Base-by-base conservation (phyloP, 64 coral and sea anemone species). In the Acropora yongei region DNA sequence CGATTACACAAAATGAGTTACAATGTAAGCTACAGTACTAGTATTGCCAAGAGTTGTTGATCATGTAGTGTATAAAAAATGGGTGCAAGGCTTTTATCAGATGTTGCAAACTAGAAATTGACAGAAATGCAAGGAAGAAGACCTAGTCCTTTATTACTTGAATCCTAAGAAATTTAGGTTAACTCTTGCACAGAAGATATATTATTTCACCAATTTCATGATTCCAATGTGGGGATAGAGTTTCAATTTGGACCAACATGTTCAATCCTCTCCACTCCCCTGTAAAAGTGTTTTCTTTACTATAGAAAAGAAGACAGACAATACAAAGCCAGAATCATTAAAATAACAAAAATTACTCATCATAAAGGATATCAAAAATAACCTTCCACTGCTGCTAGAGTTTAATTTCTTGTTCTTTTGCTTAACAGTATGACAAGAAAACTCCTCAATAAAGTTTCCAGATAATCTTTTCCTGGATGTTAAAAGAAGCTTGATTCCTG, bases 371-470 rank as follows among this genome's bases (percentile, higher is more conserved):
- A 55, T 55, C 10, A 55, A 55, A 55, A 55, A 76, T 44, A 48
- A 84, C 81, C 81, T 84, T 68, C 61, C 81, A 47, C 81, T 84
- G 42, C 81, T 84, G 61, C 3, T 68, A 44, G 60, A 84, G 2
- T 11, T 45, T 2, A 68, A 18, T 48, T 16, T 43, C 16, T 7
- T 84, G 44, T 68, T 84, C 43, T 84, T 84, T 63, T n/a, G 67
- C 0, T 12, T 68, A 7, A n/a, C 13, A 44, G 58, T 84, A n/a
- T 14, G 44, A n/a, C 2, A 44, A 8, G 61, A 5, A 41, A 81
- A 5, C 61, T 81, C 79, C 19, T 43, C 1, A 39, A 2, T 9
- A 8, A 51, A 84, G 43, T 84, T 41, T 69, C 47, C 81, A 43
- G 9, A 5, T 68, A 84, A 3, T 11, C 58, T 68, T 46, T 84